Conservation (phyloP, 2,113 vertebrate genomes). For the Oostethus manadensis region DNA sequence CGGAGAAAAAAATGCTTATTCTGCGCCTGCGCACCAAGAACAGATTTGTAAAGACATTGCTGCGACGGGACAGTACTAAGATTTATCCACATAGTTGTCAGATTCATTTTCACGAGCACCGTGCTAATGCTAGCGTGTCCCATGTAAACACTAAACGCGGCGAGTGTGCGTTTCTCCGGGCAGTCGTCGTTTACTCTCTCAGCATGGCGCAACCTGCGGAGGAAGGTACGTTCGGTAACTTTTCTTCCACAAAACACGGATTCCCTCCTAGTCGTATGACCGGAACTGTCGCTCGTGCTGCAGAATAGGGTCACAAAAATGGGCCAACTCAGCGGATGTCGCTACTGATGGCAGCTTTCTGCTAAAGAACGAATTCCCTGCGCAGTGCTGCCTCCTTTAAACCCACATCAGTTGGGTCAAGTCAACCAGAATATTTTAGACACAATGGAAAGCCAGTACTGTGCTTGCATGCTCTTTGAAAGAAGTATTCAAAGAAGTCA, state of each 20-base stretch:
- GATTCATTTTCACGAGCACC: background rate
- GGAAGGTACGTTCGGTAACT: conserved; percentile 41
- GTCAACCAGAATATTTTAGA: no score
- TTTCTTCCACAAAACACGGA: background rate
- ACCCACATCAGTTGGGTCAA: no score
- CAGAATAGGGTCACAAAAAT: conserved; percentile 7
- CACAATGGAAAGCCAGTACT: no score
- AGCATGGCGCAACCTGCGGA: conserved; percentile 59
- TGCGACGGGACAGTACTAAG: background rate
- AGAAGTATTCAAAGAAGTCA: no score
- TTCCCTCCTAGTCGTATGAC: background rate
- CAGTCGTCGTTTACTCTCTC: background rate
- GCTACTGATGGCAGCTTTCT: background rate
- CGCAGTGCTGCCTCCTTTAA: no score
- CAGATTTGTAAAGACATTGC: background rate
- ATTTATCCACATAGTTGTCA: background rate
- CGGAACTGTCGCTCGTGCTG: background rate
- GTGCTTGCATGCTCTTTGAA: no score
- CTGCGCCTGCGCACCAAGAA: no score
- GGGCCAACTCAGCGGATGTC: conserved; percentile 32
- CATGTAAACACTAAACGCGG: conserved; percentile 28
- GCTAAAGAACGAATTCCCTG: background rate
- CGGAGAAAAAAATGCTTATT: background rate
- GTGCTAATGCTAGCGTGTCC: background rate
- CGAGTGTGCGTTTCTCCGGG: background rate